Conservation (phyloP, 2,113 vertebrate genomes). For the Verasper variegatus region DNA sequence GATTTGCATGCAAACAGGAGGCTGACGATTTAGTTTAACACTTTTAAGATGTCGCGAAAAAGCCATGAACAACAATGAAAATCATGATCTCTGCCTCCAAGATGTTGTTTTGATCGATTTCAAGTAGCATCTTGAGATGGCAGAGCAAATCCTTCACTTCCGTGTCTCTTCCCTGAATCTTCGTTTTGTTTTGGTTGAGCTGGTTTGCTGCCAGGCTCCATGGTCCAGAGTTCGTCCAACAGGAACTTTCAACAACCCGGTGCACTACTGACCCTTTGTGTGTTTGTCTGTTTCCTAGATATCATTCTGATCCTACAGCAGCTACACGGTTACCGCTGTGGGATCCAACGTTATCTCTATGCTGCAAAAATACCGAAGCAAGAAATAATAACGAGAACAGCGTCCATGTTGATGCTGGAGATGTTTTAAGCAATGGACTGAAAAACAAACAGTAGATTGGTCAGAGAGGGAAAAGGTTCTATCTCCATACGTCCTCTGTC, state of each 20-base stretch:
- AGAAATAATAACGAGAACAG: background rate
- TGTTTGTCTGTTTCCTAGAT: background rate
- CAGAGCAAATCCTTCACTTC: slow-evolving; percentile 26
- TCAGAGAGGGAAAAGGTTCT: slow-evolving; percentile 9
- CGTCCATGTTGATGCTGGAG: background rate
- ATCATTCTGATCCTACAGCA: slow-evolving; percentile 9
- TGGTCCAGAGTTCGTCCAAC: slow-evolving; percentile 17
- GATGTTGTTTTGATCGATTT: slow-evolving; percentile 69
- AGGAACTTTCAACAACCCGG: slow-evolving; percentile 15
- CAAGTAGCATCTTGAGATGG: slow-evolving; percentile 67
- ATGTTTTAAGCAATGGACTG: slow-evolving; percentile 23
- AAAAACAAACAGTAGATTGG: slow-evolving; percentile 14
- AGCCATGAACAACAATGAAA: slow-evolving; percentile 15
- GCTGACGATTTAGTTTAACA: slow-evolving; percentile 25
- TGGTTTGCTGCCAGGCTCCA: background rate
- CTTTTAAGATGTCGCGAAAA: slow-evolving; percentile 38
- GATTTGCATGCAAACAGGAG: slow-evolving; percentile 60
- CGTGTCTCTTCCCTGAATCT: slow-evolving; percentile 21
- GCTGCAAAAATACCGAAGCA: background rate
- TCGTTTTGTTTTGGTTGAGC: background rate
- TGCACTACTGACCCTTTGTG: background rate
- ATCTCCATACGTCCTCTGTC: slow-evolving; percentile 31
- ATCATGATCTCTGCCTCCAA: slow-evolving; percentile 36
- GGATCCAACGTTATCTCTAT: background rate
- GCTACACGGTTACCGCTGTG: background rate